Evolutionary conservation across 2,888 invertebrate species (phyloP).

Genomic region (Melikaiella ostensackeni): DNA sequence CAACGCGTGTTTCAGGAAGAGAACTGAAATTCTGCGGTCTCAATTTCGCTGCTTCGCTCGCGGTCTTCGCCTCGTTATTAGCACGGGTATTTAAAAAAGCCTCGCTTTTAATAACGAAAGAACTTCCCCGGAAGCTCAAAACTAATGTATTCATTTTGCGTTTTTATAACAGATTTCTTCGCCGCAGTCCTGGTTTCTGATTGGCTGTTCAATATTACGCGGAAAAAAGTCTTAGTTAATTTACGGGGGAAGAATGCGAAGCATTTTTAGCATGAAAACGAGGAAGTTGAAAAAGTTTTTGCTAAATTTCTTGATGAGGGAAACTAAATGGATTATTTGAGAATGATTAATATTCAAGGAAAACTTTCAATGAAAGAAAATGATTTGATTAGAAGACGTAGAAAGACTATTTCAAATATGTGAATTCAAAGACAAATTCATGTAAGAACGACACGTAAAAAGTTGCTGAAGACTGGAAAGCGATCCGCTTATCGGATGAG

Average conservation of each 20-base stretch:
- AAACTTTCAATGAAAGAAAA: not conserved
- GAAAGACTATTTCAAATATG: not conserved
- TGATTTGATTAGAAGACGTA: not conserved
- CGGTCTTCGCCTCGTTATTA: conserved; percentile 35
- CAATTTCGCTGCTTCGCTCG: conserved; percentile 7
- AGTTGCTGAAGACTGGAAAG: not conserved
- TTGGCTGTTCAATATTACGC: not conserved
- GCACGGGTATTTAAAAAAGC: conserved; percentile 17
- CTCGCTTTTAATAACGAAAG: conserved; percentile 31
- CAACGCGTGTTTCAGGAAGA: conserved; percentile 25
- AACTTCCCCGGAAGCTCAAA: conserved; percentile 30
- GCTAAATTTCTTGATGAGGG: not conserved
- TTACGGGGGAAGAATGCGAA: not conserved
- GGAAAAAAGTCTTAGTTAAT: not conserved
- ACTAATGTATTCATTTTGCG: conserved; percentile 26
- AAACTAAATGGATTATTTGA: not conserved
- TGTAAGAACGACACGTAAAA: not conserved
- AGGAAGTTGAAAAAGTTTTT: not conserved
- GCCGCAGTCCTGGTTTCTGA: not conserved
- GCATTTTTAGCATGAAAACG: not conserved
- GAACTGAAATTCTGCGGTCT: conserved; percentile 33
- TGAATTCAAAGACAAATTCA: not conserved
- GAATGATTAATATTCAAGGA: not conserved
- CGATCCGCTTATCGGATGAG: conserved; percentile 4
- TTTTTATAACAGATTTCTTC: conserved; percentile 23